Percentiles rank a stretch among this genome's conserved stretches.
phyloP scores from a whole-genome alignment of 2,113 vertebrate species.

The Ictidomys tridecemlineatus region DNA sequence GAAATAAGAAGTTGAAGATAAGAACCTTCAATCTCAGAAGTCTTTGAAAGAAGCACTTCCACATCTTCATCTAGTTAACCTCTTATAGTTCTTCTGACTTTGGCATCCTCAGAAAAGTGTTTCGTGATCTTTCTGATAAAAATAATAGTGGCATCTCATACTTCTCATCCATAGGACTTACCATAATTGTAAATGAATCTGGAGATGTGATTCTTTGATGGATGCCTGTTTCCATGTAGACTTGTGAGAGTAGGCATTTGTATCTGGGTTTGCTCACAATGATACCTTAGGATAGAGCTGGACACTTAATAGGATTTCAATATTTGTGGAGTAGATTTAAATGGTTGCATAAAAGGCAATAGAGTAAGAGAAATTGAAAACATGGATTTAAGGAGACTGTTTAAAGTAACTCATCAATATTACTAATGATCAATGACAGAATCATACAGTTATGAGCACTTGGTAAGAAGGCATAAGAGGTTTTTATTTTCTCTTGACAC shows the following conservation, averaged over 20 bases:
- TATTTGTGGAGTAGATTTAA: background rate
- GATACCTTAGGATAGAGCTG: background rate
- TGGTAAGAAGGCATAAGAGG: background rate
- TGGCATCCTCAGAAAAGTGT: background rate
- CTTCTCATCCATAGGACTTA: background rate
- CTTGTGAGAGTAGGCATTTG: background rate
- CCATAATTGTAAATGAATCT: background rate
- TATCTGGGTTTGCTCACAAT: slow-evolving; percentile 18
- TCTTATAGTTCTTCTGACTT: slow-evolving; percentile 16
- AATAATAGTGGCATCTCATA: background rate
- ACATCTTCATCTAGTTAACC: slow-evolving; percentile 24
- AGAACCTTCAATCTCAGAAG: slow-evolving; percentile 7
- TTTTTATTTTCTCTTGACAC: background rate
- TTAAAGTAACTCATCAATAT: background rate
- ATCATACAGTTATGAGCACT: background rate
- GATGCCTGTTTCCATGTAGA: background rate
- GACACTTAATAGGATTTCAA: background rate
- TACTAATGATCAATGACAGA: background rate
- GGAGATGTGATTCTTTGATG: background rate
- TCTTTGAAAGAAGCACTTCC: background rate
- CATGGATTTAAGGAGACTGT: background rate
- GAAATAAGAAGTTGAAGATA: background rate
- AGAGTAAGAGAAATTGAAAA: background rate
- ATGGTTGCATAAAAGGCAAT: background rate
- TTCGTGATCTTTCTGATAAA: slow-evolving; percentile 28